These are phyloP conservation scores for Antidorcas marsupialis DNA, from an alignment of 2,113 vertebrate species.

Conservation along the genomic window DNA sequence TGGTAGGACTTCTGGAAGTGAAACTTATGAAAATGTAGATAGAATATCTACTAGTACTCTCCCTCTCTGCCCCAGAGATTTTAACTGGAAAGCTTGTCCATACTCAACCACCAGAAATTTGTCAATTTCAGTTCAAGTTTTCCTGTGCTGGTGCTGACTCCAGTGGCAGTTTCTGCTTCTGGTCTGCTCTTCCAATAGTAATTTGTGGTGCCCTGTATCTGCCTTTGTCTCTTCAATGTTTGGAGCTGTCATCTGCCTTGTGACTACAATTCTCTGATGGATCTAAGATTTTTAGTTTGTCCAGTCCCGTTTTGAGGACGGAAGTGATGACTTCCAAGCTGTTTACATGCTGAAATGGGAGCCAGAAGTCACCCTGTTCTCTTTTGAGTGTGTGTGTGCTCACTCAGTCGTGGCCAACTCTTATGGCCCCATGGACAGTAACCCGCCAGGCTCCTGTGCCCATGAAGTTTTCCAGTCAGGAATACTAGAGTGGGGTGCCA, in stretches of 20 bases:
- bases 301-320: background rate
- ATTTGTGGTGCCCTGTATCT: background rate
- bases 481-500: background rate
- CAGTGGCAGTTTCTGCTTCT: background rate
- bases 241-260: background rate
- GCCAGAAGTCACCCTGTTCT: background rate
- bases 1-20: background rate
- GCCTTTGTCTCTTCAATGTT: background rate
- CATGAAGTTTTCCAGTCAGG: background rate
- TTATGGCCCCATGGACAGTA: background rate
- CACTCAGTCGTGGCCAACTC: background rate
- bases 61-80: background rate
- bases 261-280: background rate
- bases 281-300: background rate
- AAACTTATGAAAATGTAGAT: background rate
- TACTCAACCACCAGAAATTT: background rate
- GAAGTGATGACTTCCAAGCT: background rate
- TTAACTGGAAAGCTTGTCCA: background rate
- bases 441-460: background rate
- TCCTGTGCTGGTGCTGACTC: background rate
- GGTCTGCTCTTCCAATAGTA: background rate
- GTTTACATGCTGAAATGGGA: background rate
- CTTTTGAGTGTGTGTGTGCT: background rate
- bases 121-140: background rate
- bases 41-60: fast-evolving